Percentiles rank a stretch among this genome's conserved stretches.
These are phyloP conservation scores for Syncerus caffer DNA, from an alignment of 2,797 vertebrate genomes.

Conservation along the genomic window DNA sequence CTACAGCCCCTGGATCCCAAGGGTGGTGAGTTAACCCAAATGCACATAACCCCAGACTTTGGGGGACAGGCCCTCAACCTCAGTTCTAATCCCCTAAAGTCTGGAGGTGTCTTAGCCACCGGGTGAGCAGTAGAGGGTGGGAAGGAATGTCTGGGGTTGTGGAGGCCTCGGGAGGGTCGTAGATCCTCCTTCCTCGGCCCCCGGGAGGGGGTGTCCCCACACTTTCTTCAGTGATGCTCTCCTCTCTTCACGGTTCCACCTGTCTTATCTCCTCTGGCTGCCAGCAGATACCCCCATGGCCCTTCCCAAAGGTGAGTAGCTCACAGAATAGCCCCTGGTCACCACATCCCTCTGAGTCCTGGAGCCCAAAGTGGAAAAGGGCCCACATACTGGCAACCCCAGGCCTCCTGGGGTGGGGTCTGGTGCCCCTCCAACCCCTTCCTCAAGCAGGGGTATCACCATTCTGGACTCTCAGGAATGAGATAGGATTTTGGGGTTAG, in stretches of 20 bases:
- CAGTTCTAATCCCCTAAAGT: background rate
- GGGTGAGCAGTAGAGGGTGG: background rate
- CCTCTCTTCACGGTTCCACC: background rate
- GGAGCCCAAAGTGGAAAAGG: background rate
- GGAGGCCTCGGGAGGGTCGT: background rate
- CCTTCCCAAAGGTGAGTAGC: constrained; percentile 66
- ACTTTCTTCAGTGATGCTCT: background rate
- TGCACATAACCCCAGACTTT: background rate
- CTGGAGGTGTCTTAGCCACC: background rate
- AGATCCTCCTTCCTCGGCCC: background rate
- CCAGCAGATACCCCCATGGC: constrained; percentile 26
- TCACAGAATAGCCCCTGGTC: background rate
- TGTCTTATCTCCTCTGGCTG: background rate
- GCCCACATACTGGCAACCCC: background rate
- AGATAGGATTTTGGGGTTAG: constrained; percentile 47
- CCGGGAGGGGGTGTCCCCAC: background rate
- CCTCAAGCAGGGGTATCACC: background rate
- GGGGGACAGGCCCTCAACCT: background rate
- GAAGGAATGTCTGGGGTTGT: background rate
- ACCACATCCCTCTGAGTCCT: background rate
- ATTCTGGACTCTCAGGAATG: background rate
- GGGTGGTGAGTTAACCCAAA: constrained; percentile 58
- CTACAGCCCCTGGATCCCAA: constrained; percentile 62
- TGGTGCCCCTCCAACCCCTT: background rate
- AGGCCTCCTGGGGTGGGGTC: background rate